Conservation (phyloP, 1,140 invertebrate genomes). For the Tribolium castaneum region DNA sequence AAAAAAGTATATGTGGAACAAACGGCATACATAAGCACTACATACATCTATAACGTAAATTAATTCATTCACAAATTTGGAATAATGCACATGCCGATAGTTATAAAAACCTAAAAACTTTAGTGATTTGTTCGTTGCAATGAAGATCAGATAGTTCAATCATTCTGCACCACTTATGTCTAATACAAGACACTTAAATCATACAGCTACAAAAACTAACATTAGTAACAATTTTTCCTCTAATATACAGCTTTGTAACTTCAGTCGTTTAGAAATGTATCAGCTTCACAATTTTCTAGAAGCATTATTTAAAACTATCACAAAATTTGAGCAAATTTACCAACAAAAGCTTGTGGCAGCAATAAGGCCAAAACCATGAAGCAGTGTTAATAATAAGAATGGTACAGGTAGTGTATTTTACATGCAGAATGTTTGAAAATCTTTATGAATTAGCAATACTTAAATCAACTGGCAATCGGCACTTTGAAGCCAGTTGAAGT, state of each 20-base stretch:
- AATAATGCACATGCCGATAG: constrained; percentile 56
- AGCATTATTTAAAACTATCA: constrained; percentile 36
- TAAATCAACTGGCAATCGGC: not conserved
- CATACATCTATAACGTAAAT: constrained; percentile 37
- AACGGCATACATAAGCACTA: constrained; percentile 59
- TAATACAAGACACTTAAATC: not conserved
- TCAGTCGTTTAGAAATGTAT: not conserved
- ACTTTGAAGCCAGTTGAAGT: not conserved
- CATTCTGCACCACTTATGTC: constrained; percentile 55
- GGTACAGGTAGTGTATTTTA: constrained; percentile 61
- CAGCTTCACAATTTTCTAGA: constrained; percentile 28
- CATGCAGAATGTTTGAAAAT: constrained; percentile 74
- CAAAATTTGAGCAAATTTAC: constrained; percentile 43
- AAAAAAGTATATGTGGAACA: constrained; percentile 35
- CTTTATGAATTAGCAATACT: constrained; percentile 42
- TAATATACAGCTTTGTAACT: not conserved
- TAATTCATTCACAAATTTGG: constrained; percentile 45
- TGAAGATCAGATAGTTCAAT: constrained; percentile 55
- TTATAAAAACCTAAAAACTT: constrained; percentile 23
- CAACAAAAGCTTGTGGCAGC: constrained; percentile 55
- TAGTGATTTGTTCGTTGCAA: constrained; percentile 34
- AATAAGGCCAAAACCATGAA: constrained; percentile 60
- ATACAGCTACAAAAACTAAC: constrained; percentile 9
- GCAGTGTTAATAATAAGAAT: constrained; percentile 57
- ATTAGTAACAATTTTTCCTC: not conserved